Evolutionary conservation across 2,113 vertebrate species (phyloP), one percentile per base, ranked within the genome.

Genomic region (Aleadryas rufinucha): DNA sequence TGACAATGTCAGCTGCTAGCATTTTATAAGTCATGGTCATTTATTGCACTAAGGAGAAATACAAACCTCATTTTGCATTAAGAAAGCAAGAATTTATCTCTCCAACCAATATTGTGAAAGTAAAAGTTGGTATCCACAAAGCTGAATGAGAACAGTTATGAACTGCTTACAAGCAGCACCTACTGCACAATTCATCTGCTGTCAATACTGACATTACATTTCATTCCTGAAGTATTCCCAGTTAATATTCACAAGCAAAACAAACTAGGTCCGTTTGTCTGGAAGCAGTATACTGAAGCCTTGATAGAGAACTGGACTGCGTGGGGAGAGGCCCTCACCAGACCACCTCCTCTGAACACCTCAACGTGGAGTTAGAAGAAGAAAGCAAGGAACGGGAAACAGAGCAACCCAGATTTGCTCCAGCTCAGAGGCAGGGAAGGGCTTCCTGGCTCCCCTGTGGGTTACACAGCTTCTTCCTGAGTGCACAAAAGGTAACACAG

Each of bases 1-100:
- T 41, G 77, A 69, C 86, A 76, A 71, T 60, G 35, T 80, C 85
- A 83, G 66, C 75, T 72, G 41, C 74, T 64, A 88, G 37, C n/a
- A 84, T 59, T 87, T 81, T 84, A n/a, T 63, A 95, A 93, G 91
- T 85, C 87, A 91, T 27, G 45, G 77, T 92, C 85, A 94, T 83
- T 91, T 89, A 82, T 53, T 53, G n/a, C 59, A 90, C 81, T 71
- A 52, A 72, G 54, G 18, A 49, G 86, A 92, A 93, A 80, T 31
- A 74, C 21, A 65, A 80, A 92, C 61, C 80, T 88, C 59, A 57
- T 77, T 81, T 72, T 87, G 56, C 64, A 70, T 65, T 81, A 82
- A 74, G 76, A 89, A 84, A 94, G 60, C 57, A 95, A 93, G 50
- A 33, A 44, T 75, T 94, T 94, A 82, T 35, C 54, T 81, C 53